Conservation (phyloP, 2,888 invertebrate genomes). For the Drosophila fungiperda region DNA sequence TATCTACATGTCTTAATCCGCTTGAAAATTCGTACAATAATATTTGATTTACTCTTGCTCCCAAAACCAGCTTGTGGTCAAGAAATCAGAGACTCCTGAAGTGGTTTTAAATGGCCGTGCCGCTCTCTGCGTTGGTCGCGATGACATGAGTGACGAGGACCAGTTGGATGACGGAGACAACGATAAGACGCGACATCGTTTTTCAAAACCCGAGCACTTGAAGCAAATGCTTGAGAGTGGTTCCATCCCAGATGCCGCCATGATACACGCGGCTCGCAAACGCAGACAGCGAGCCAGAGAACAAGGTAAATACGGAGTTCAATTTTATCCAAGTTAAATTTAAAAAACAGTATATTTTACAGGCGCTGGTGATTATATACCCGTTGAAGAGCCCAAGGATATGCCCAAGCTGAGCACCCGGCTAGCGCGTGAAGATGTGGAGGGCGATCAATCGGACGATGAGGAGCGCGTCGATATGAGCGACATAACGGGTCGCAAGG, state of each 20-base stretch:
- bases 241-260: slow-evolving; percentile 97
- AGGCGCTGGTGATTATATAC: slow-evolving; percentile 88
- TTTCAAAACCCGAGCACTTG: slow-evolving; percentile 89
- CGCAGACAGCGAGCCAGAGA: slow-evolving; percentile 97
- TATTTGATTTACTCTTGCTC: slow-evolving; percentile 28
- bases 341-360: neutral
- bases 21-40: slow-evolving; percentile 33
- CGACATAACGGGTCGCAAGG: slow-evolving; percentile 91
- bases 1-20: neutral
- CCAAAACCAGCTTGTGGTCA: slow-evolving; percentile 86
- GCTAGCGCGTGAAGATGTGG: slow-evolving; percentile 92
- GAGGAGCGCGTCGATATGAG: slow-evolving; percentile 94
- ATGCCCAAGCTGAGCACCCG: slow-evolving; percentile 86
- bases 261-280: slow-evolving; percentile 98
- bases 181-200: slow-evolving; percentile 85
- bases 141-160: slow-evolving; percentile 89
- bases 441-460: slow-evolving; percentile 92
- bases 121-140: slow-evolving; percentile 91
- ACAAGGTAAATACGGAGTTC: slow-evolving; percentile 85
- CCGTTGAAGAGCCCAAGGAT: slow-evolving; percentile 86
- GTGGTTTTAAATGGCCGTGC: slow-evolving; percentile 92
- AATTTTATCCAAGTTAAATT: neutral
- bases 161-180: slow-evolving; percentile 85
- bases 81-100: slow-evolving; percentile 87
- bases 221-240: slow-evolving; percentile 94